Evolutionary conservation across 1,140 invertebrate species (phyloP).

Genomic region (Hyphantria cunea): DNA sequence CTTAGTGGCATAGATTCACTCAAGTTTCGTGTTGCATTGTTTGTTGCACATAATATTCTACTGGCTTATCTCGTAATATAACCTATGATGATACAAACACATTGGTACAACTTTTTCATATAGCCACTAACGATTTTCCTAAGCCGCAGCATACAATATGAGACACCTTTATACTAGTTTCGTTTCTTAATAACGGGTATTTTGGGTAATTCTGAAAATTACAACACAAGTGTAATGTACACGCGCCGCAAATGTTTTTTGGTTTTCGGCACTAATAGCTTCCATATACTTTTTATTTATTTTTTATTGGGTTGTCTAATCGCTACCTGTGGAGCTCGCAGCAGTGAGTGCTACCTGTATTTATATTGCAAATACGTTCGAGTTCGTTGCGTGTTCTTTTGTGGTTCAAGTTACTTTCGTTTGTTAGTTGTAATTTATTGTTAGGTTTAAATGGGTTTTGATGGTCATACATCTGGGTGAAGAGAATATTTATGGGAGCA

Average conservation of each 20-base stretch:
- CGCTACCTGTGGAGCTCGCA: conserved; percentile 4
- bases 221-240: conserved; percentile 25
- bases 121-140: too few relatives aligned
- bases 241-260: conserved; percentile 16
- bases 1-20: too few relatives aligned
- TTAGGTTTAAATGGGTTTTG: background rate
- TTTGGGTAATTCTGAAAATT: conserved; percentile 26
- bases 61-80: too few relatives aligned
- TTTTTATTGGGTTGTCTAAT: conserved; percentile 17
- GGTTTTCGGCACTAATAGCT: conserved; percentile 16
- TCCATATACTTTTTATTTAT: conserved; percentile 7
- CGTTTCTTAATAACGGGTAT: conserved; percentile 26
- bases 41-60: too few relatives aligned
- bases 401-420: background rate
- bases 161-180: conserved; percentile 1
- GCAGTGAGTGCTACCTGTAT: conserved; percentile 8
- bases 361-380: background rate
- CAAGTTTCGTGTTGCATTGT: too few relatives aligned
- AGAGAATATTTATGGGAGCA: too few relatives aligned
- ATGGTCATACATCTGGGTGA: background rate
- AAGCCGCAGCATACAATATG: background rate
- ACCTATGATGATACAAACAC: too few relatives aligned
- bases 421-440: background rate
- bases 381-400: background rate
- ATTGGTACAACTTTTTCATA: too few relatives aligned